phyloP scores from a whole-genome alignment of 2,797 vertebrate genomes.

The Poeciliopsis gracilis region DNA sequence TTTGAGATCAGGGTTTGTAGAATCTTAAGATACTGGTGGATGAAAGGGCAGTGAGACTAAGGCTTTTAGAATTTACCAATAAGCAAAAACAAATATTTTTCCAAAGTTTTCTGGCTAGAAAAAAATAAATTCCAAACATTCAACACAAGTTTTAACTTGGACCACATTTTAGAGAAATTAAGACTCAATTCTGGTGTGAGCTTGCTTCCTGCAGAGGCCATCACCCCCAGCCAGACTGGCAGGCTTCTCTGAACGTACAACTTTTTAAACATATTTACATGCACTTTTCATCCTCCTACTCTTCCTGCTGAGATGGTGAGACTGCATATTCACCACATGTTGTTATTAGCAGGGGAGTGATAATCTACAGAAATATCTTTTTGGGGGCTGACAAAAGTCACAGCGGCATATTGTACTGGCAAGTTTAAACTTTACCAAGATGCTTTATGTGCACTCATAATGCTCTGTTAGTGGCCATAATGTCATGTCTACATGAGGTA shows the following conservation, averaged over 20 bases:
- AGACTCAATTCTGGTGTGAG: neutral
- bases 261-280: neutral
- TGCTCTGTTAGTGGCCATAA: neutral
- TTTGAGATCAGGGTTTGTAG: neutral
- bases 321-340: neutral
- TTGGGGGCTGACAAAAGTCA: neutral
- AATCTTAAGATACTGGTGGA: neutral
- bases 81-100: neutral
- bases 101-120: neutral
- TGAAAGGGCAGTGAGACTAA: neutral
- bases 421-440: neutral
- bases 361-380: conserved; percentile 2
- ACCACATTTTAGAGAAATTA: neutral
- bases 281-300: neutral
- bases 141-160: neutral
- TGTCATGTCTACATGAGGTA: neutral
- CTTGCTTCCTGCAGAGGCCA: neutral
- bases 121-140: neutral
- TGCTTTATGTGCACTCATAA: neutral
- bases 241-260: neutral
- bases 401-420: neutral
- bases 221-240: neutral
- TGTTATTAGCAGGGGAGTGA: conserved; percentile 2
- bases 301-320: neutral
- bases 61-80: neutral